Conservation (phyloP, 2,888 invertebrate genomes). For the Dolomedes plantarius region DNA sequence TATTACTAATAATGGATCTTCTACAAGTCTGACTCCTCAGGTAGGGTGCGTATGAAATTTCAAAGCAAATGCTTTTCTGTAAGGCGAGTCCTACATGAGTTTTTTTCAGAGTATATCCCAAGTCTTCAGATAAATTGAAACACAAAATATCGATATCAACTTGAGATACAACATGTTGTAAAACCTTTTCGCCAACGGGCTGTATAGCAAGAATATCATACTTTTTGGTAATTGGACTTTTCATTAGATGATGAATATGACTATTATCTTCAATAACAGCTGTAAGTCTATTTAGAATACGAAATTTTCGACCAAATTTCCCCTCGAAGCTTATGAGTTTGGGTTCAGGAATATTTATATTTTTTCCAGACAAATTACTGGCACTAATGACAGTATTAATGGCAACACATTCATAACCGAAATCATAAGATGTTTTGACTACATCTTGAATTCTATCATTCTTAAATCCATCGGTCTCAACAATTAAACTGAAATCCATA, state of each 20-base stretch:
- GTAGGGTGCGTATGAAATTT: conserved; percentile 58
- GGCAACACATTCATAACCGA: conserved; percentile 57
- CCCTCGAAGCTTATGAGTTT: conserved; percentile 22
- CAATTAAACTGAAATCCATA: conserved; percentile 54
- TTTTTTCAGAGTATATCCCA: conserved; percentile 51
- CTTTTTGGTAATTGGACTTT: conserved; percentile 37
- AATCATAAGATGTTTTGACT: conserved; percentile 42
- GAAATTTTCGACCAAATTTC: conserved; percentile 20
- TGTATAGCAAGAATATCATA: conserved; percentile 60
- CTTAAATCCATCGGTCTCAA: neutral
- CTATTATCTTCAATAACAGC: conserved; percentile 46
- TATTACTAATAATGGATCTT: conserved; percentile 39
- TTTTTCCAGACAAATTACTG: conserved; percentile 32
- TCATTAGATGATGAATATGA: conserved; percentile 48
- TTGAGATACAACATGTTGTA: conserved; percentile 31
- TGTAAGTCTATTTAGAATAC: conserved; percentile 46
- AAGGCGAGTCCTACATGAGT: conserved; percentile 29
- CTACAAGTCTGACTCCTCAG: conserved; percentile 33
- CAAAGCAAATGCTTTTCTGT: conserved; percentile 40
- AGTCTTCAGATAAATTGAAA: conserved; percentile 41
- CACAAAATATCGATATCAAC: conserved; percentile 56
- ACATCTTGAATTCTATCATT: neutral
- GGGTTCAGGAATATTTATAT: conserved; percentile 53
- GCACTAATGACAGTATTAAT: conserved; percentile 56
- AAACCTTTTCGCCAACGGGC: conserved; percentile 49